phyloP scores from a whole-genome alignment of 2,888 invertebrate species.

The Liposcelis brunnea region DNA sequence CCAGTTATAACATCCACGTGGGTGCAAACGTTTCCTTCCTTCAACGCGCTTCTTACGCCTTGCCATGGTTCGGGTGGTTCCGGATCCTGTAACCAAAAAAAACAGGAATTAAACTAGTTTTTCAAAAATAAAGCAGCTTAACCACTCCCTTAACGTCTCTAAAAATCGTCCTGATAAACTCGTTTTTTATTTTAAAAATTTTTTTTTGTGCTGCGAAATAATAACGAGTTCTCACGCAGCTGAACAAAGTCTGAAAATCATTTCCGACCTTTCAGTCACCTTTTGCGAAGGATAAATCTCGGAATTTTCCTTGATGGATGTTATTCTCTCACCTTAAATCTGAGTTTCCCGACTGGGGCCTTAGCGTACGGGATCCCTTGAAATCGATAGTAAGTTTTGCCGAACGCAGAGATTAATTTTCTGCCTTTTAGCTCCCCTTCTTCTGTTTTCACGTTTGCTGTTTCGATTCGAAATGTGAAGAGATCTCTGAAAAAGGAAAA shows the following conservation, averaged over 20 bases:
- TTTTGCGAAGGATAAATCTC: too few species aligned
- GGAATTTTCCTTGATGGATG: too few species aligned
- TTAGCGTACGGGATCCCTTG: slow-evolving; percentile 37
- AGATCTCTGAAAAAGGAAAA: slow-evolving; percentile 2
- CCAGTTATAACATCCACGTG: slow-evolving; percentile 21
- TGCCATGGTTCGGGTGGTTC: slow-evolving; percentile 20
- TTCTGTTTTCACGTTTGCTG: neutral
- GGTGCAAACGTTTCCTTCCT: slow-evolving; percentile 27
- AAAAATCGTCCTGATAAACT: too few species aligned
- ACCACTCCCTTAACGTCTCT: too few species aligned
- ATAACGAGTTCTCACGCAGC: too few species aligned
- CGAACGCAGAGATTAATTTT: slow-evolving; percentile 1
- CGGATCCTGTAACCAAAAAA: slow-evolving; percentile 15
- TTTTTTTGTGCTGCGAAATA: too few species aligned
- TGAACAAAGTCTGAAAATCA: too few species aligned
- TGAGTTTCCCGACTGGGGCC: slow-evolving; percentile 31
- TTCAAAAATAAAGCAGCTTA: too few species aligned
- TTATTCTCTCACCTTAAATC: slow-evolving; percentile 26
- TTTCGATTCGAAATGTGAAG: slow-evolving; percentile 4
- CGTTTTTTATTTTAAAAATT: slow-evolving; percentile 3
- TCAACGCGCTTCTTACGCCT: slow-evolving; percentile 26
- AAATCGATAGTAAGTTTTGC: slow-evolving; percentile 1
- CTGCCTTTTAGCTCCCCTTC: slow-evolving; percentile 2
- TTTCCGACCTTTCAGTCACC: too few species aligned
- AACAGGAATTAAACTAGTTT: neutral